Evolutionary conservation across 2,797 vertebrate genomes (phyloP), one percentile per base, ranked within the genome.

Genomic region (Aphelocoma californica): DNA sequence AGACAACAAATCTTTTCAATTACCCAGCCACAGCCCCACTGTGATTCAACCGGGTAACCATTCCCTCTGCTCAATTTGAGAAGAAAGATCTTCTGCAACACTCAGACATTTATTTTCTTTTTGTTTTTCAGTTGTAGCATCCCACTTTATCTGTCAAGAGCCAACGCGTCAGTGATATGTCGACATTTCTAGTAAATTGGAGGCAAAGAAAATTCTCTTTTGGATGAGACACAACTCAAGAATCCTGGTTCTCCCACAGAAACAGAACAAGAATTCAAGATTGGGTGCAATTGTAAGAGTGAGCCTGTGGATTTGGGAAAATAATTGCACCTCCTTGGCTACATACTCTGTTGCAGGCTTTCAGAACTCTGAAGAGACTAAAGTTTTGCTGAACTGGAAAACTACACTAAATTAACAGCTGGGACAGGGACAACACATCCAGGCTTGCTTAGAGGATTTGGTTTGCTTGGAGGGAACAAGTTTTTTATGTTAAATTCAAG

Each of bases 1-100:
- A 89, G 90, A 54, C 66, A 86, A 74, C 70, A 95, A 51, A 92
- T 95, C 67, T 93, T 93, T 95, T 87, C 67, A 89, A 57, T 65
- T 75, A 91, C 18, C 15, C 61, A 81, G 36, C 13, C 45, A 65
- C 36, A 61, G 28, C 6, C 20, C 34, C 32, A 3, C 21, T 58
- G 38, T 61, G 79, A 85, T 72, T 87, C 58, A 47, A 53, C 24
- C 69, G 47, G 32, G 54, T 48, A 86, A 72, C 58, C 2, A 3
- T 72, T 89, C 38, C 32, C 21, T 20, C 42, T 44, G 16, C 31
- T 87, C 48, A 44, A 4, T 44, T 81, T 81, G 70, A 62, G 61
- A 62, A 80, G 66, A 80, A 60, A 34, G n/a, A 42, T 31, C 62
- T 89, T 84, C 64, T 66, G 56, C n/a, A 93, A 85, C 50, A 64